A percentile compares a stretch with the other conserved stretches of the same genome.
Evolutionary conservation across 1,140 invertebrate species (phyloP).

Genomic region (Trachymyrmex septentrionalis): DNA sequence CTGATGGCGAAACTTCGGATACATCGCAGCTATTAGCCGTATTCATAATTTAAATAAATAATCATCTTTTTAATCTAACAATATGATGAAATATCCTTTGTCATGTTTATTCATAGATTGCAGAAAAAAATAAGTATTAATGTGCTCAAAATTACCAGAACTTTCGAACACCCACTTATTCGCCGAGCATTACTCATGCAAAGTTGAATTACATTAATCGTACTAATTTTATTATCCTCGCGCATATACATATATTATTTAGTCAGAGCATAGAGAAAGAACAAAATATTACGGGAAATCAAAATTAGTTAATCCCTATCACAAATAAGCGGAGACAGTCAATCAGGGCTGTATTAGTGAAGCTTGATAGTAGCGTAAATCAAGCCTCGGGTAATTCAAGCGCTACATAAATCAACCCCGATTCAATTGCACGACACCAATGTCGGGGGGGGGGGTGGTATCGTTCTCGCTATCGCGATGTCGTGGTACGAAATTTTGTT

Average conservation of each 20-base stretch:
- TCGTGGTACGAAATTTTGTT: conserved; percentile 20
- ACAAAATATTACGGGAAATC: neutral
- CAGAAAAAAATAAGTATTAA: conserved; percentile 9
- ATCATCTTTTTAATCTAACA: neutral
- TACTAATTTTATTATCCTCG: conserved; percentile 12
- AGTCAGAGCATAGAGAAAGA: neutral
- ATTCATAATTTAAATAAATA: conserved; percentile 18
- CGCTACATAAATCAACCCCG: conserved; percentile 27
- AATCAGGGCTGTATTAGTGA: conserved; percentile 2
- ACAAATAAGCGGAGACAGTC: neutral
- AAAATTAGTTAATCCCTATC: conserved; percentile 18
- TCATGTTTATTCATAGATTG: neutral
- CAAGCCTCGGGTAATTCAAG: conserved; percentile 18
- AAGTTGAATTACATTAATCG: neutral
- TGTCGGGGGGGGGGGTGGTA: neutral
- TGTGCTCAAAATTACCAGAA: neutral
- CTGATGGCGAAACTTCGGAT: neutral
- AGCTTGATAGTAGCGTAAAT: conserved; percentile 33
- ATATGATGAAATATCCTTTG: neutral
- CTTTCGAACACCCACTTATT: neutral
- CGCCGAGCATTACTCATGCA: neutral
- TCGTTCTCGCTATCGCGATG: conserved; percentile 6
- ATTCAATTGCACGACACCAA: conserved; percentile 41
- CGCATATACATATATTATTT: neutral
- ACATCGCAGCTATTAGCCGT: neutral